A percentile compares a stretch with the other conserved stretches of the same genome.
These are phyloP conservation scores for Sebastes itinus DNA, from an alignment of 2,797 vertebrate genomes.

Conservation along the genomic window DNA sequence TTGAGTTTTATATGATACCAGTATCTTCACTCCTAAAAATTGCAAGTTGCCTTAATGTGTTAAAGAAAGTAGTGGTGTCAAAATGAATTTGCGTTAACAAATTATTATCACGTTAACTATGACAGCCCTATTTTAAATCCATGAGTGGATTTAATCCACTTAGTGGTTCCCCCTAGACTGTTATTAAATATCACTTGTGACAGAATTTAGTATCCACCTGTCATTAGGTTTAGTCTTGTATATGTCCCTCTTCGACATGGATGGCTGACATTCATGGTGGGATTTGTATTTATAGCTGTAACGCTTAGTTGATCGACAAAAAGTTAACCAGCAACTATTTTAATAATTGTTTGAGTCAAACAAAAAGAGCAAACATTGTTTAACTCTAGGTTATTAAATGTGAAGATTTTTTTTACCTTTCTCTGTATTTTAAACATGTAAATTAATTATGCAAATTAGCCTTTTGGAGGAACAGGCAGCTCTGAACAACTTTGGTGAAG, in stretches of 20 bases:
- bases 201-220: background rate
- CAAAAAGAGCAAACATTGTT: background rate
- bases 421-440: background rate
- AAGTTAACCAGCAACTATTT: background rate
- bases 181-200: background rate
- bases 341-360: background rate
- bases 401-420: background rate
- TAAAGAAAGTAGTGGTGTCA: too few species aligned
- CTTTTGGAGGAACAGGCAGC: background rate
- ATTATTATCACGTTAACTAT: too few species aligned
- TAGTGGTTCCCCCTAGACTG: background rate
- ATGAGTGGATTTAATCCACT: background rate
- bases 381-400: background rate
- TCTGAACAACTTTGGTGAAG: slow-evolving; percentile 1
- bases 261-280: background rate
- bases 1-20: too few species aligned
- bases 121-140: background rate
- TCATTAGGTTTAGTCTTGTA: background rate
- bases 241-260: background rate
- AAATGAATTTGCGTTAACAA: too few species aligned
- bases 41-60: too few species aligned
- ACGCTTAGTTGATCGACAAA: background rate
- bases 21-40: too few species aligned
- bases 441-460: background rate
- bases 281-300: background rate